A percentile compares a stretch with the other conserved stretches of the same genome.
Conservation (phyloP, 2,797 vertebrate species). For the Botia kubotai region DNA sequence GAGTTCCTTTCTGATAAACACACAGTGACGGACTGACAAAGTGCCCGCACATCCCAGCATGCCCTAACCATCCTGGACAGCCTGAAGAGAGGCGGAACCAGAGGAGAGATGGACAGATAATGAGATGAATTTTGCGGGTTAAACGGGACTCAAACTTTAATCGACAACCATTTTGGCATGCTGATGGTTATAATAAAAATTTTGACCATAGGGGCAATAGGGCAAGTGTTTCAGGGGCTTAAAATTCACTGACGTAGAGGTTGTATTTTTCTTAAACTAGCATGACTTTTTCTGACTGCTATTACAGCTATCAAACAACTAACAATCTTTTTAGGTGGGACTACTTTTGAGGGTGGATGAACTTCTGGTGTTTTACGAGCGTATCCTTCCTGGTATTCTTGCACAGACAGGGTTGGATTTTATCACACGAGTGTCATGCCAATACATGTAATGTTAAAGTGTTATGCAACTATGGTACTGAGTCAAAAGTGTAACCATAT, state of each 20-base stretch:
- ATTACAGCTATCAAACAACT: background rate
- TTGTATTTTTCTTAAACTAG: background rate
- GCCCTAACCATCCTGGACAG: conserved; percentile 52
- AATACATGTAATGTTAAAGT: background rate
- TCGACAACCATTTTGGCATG: background rate
- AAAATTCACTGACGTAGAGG: background rate
- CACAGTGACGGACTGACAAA: conserved; percentile 52
- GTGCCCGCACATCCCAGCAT: conserved; percentile 22
- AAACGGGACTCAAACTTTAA: background rate
- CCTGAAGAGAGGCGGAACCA: background rate
- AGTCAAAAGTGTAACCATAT: background rate
- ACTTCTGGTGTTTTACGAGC: background rate
- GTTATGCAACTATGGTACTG: background rate
- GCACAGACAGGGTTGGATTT: background rate
- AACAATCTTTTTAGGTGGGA: background rate
- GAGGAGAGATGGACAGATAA: conserved; percentile 8
- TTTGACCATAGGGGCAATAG: background rate
- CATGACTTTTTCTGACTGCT: background rate
- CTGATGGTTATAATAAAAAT: background rate
- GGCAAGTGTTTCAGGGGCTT: background rate
- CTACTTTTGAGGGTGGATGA: background rate
- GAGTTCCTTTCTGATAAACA: conserved; percentile 41
- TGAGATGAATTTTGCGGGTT: background rate
- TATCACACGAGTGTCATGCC: background rate
- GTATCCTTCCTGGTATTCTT: background rate